These are phyloP conservation scores for Planococcus citri DNA, from an alignment of 1,140 invertebrate genomes.

Conservation along the genomic window DNA sequence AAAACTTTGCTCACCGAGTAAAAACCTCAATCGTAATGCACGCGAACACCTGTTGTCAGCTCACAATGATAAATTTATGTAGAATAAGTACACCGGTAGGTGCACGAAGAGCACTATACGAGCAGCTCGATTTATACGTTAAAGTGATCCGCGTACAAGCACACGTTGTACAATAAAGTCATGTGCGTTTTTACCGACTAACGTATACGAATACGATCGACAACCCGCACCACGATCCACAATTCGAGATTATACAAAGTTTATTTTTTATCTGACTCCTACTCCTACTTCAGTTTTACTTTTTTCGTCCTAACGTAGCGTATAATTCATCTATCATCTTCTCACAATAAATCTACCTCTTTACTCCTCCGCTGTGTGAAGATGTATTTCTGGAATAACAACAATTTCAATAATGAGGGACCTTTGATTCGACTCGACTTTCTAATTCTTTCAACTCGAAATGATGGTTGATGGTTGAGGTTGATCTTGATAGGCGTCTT, in stretches of 20 bases:
- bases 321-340: not conserved
- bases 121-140: not conserved
- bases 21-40: not conserved
- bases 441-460: not conserved
- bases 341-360: no score
- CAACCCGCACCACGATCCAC: not conserved
- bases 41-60: slow-evolving; percentile 5
- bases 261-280: not conserved
- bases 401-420: not conserved
- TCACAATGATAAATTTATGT: not conserved
- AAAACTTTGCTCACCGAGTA: no score
- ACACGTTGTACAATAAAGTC: not conserved
- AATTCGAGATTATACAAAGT: not conserved
- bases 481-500: not conserved
- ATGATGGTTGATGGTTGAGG: no score
- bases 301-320: not conserved
- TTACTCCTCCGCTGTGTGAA: no score
- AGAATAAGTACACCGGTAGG: not conserved
- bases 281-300: not conserved
- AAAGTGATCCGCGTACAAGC: not conserved
- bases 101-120: not conserved
- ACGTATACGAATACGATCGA: not conserved
- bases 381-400: no score
- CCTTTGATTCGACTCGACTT: not conserved
- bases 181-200: no score